Evolutionary conservation across 2,797 vertebrate genomes (phyloP).

Genomic region (Pseudochirops corinnae): DNA sequence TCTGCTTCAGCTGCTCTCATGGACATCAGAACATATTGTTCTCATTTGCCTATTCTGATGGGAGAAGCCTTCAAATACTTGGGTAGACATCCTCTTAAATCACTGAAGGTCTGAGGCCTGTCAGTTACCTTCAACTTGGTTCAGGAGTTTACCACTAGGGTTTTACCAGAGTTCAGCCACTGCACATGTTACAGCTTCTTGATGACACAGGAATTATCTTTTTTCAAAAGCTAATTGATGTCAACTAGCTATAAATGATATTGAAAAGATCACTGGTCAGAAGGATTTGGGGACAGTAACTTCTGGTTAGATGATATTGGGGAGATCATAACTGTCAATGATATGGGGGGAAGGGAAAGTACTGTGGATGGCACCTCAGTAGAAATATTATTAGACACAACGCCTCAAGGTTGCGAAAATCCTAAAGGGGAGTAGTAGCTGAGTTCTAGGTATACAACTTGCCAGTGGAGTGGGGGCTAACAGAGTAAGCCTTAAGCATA

Average conservation of each 20-base stretch:
- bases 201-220: background rate
- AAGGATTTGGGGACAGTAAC: background rate
- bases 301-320: background rate
- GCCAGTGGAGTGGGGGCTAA: background rate
- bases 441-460: background rate
- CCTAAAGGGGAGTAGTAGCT: background rate
- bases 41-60: background rate
- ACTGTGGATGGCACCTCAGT: background rate
- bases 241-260: background rate
- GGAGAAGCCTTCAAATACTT: background rate
- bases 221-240: background rate
- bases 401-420: background rate
- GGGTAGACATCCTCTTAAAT: background rate
- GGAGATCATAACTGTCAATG: background rate
- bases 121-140: background rate
- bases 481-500: background rate
- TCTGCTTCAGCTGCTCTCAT: background rate
- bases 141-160: background rate
- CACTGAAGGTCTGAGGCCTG: background rate
- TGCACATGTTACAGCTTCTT: background rate
- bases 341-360: background rate
- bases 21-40: background rate
- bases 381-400: background rate
- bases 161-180: background rate
- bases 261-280: no score